Conservation (phyloP, 2,888 invertebrate species). For the Polymixis lichenea region DNA sequence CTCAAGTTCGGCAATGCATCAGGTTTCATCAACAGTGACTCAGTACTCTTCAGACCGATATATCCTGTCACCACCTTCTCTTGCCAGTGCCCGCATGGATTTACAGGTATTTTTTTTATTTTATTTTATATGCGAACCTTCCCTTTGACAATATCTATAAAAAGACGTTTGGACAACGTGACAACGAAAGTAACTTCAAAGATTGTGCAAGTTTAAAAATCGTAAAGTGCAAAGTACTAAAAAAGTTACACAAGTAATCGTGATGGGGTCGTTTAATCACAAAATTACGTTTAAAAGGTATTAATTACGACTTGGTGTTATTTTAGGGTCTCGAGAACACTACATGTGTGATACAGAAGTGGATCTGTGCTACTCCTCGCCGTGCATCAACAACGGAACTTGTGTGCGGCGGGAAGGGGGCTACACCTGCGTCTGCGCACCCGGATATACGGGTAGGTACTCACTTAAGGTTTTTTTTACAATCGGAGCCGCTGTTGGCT, state of each 20-base stretch:
- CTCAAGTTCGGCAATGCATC: conserved; percentile 98
- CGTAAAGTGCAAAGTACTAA: background rate
- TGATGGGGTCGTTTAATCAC: background rate
- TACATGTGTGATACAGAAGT: conserved; percentile 99
- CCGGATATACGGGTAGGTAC: conserved; percentile 93
- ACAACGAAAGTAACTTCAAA: background rate
- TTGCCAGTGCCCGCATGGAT: conserved; percentile 97
- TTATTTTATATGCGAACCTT: background rate
- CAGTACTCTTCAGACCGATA: conserved; percentile 97
- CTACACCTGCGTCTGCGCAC: conserved; percentile 96
- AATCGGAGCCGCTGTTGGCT: no score
- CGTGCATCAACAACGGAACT: conserved; percentile 96
- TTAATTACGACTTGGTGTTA: background rate
- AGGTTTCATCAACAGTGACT: conserved; percentile 96
- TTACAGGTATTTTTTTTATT: conserved; percentile 91
- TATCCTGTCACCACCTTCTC: conserved; percentile 98
- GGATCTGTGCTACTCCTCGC: conserved; percentile 98
- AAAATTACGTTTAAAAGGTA: background rate
- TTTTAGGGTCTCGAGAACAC: conserved; percentile 94
- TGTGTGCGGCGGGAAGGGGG: conserved; percentile 97
- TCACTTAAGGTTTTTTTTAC: no score
- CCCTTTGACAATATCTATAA: background rate
- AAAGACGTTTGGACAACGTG: background rate
- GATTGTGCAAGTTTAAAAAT: background rate
- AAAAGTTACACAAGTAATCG: background rate